Percentiles rank a stretch among this genome's conserved stretches.
Evolutionary conservation across 2,888 invertebrate genomes (phyloP).

Genomic region (Oeneis ivallda): DNA sequence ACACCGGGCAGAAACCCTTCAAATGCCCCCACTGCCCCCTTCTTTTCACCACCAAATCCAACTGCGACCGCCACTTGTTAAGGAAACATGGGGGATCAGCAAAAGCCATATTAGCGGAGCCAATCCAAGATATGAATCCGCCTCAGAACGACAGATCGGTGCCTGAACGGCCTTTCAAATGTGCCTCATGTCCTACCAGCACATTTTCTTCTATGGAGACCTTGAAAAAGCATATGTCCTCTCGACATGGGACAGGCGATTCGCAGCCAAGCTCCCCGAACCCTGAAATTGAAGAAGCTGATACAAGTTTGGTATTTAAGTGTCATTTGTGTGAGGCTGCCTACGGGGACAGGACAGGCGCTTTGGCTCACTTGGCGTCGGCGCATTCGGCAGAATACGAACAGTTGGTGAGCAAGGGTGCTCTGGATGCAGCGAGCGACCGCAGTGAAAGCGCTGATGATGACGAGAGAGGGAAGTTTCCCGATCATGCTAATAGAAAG

Average conservation of each 20-base stretch:
- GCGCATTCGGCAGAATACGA: slow-evolving; percentile 90
- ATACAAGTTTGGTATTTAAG: slow-evolving; percentile 90
- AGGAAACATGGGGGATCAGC: slow-evolving; percentile 88
- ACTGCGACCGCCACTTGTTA: slow-evolving; percentile 96
- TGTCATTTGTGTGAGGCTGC: slow-evolving; percentile 96
- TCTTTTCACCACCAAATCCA: slow-evolving; percentile 97
- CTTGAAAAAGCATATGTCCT: slow-evolving; percentile 88
- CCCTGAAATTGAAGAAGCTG: slow-evolving; percentile 57
- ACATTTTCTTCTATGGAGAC: slow-evolving; percentile 91
- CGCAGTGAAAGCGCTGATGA: slow-evolving; percentile 85
- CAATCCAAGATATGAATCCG: slow-evolving; percentile 61
- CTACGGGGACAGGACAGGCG: slow-evolving; percentile 89
- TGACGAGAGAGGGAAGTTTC: slow-evolving; percentile 89
- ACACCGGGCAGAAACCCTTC: slow-evolving; percentile 98
- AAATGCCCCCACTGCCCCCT: slow-evolving; percentile 96
- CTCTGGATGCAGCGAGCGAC: slow-evolving; percentile 81
- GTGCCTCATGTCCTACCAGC: slow-evolving; percentile 90
- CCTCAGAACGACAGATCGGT: slow-evolving; percentile 82
- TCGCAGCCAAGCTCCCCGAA: slow-evolving; percentile 69
- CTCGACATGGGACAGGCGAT: slow-evolving; percentile 84
- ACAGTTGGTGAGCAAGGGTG: slow-evolving; percentile 90
- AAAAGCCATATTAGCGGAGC: slow-evolving; percentile 69
- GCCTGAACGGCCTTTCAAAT: slow-evolving; percentile 90
- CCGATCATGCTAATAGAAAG: slow-evolving; percentile 93
- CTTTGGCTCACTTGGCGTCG: slow-evolving; percentile 90